phyloP scores from a whole-genome alignment of 2,888 invertebrate species.

The Acrobasis consociella region DNA sequence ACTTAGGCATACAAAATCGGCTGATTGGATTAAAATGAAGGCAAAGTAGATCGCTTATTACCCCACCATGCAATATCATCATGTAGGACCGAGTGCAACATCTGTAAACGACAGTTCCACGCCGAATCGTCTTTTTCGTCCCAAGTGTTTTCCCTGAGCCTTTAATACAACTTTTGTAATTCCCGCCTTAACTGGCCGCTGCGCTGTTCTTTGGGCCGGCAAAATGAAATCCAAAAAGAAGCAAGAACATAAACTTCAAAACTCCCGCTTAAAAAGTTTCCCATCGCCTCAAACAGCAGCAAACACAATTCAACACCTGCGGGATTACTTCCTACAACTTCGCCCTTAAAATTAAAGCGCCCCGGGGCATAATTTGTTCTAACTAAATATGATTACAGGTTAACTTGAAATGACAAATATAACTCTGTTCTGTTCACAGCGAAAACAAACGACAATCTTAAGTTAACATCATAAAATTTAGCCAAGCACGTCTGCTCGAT shows the following conservation, averaged over 20 bases:
- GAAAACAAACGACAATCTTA: constrained; percentile 50
- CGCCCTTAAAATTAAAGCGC: constrained; percentile 49
- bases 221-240: constrained; percentile 40
- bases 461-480: constrained; percentile 40
- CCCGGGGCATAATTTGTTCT: constrained; percentile 54
- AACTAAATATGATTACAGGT: constrained; percentile 53
- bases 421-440: constrained; percentile 36
- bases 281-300: constrained; percentile 52
- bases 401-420: constrained; percentile 54
- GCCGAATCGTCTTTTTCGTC: background rate
- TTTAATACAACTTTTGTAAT: constrained; percentile 44
- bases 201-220: constrained; percentile 35
- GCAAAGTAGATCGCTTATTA: background rate
- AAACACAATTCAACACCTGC: constrained; percentile 58
- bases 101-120: constrained; percentile 5
- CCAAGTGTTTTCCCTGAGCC: constrained; percentile 26
- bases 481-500: constrained; percentile 27
- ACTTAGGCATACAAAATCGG: too few species aligned
- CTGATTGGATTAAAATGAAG: background rate
- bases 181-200: constrained; percentile 30
- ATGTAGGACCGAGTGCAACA: background rate
- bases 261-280: constrained; percentile 51
- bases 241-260: constrained; percentile 37
- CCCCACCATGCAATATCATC: too few species aligned
- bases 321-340: constrained; percentile 53